Evolutionary conservation across 2,113 vertebrate genomes (phyloP).

Genomic region (Scolopax mira): DNA sequence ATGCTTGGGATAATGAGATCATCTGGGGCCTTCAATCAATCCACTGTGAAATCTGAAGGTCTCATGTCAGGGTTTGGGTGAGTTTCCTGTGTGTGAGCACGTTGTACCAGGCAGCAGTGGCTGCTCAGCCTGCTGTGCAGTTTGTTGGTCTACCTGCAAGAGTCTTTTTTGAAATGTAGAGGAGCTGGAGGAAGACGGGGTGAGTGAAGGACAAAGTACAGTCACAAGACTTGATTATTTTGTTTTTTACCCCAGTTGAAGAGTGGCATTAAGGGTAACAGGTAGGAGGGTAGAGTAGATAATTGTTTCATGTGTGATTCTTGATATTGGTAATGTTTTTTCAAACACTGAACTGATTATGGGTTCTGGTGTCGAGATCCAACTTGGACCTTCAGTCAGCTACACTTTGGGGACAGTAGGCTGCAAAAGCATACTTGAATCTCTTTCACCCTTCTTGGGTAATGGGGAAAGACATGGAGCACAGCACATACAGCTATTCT

Average conservation of each 20-base stretch:
- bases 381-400: not conserved
- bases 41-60: not conserved
- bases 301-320: not conserved
- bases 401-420: rapidly evolving
- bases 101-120: rapidly evolving
- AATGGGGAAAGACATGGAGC: not conserved
- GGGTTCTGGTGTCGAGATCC: not conserved
- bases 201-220: not conserved
- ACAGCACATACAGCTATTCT: not conserved
- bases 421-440: not conserved
- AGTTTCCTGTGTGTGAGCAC: not conserved
- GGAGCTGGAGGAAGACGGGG: not conserved
- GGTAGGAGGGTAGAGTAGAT: not conserved
- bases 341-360: not conserved
- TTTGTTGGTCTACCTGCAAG: not conserved
- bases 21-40: not conserved
- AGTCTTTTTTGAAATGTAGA: not conserved
- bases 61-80: rapidly evolving
- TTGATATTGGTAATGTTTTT: not conserved
- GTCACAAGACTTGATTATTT: not conserved
- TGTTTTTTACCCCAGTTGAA: not conserved
- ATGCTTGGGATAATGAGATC: not conserved
- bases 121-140: not conserved
- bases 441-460: not conserved
- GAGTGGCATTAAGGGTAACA: not conserved